A percentile compares a stretch with the other conserved stretches of the same genome.
phyloP scores from a whole-genome alignment of 2,797 vertebrate genomes.

The Acipenser ruthenus region DNA sequence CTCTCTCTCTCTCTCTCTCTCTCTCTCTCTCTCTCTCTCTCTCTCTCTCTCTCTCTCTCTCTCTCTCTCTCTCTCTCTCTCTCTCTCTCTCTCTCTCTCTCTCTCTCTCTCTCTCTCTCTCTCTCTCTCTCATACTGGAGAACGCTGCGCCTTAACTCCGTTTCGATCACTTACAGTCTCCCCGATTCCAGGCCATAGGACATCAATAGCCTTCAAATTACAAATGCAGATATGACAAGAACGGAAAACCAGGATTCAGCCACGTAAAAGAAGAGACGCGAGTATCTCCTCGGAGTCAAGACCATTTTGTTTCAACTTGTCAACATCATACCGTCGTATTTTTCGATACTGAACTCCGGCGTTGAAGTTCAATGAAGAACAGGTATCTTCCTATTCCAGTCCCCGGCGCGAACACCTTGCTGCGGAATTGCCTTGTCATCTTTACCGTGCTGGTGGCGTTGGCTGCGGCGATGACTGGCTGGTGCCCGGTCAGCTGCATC shows the following conservation, averaged over 20 bases:
- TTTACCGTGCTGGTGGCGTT: constrained; percentile 57
- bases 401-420: constrained; percentile 54
- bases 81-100: constrained; percentile 1
- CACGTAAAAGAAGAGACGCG: too few relatives aligned
- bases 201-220: constrained; percentile 12
- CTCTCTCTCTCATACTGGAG: constrained; percentile 3
- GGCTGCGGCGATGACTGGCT: constrained; percentile 52
- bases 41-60: background rate
- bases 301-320: too few relatives aligned
- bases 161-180: constrained; percentile 16
- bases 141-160: background rate
- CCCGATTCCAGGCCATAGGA: constrained; percentile 9
- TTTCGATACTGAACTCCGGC: constrained; percentile 23
- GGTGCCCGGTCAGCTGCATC: constrained; percentile 66
- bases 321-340: too few relatives aligned
- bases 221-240: constrained; percentile 16
- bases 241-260: constrained; percentile 20
- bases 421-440: constrained; percentile 56
- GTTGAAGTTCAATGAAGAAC: constrained; percentile 48
- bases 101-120: constrained; percentile 1
- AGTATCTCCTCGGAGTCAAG: too few relatives aligned
- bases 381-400: constrained; percentile 47
- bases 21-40: background rate
- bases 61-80: background rate
- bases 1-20: constrained; percentile 4